Evolutionary conservation across 2,113 vertebrate species (phyloP).

Genomic region (Tyto alba): DNA sequence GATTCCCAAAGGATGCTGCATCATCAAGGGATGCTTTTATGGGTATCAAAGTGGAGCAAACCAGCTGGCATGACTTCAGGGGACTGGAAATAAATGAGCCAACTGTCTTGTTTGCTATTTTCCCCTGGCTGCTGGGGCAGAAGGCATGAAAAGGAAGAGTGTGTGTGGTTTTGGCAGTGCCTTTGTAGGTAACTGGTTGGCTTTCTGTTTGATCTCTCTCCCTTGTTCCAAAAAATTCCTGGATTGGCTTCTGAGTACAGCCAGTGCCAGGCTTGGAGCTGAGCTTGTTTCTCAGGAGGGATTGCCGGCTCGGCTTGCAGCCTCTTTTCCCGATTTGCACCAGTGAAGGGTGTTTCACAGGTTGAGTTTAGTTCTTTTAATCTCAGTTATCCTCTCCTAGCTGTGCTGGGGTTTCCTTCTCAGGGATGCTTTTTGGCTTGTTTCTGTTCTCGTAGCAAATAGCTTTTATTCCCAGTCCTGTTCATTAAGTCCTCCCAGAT

Average conservation of each 20-base stretch:
- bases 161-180: neutral
- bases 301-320: neutral
- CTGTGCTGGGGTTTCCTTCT: neutral
- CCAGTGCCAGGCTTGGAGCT: neutral
- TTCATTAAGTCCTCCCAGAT: neutral
- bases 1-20: neutral
- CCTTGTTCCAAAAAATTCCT: neutral
- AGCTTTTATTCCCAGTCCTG: neutral
- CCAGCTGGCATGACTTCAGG: neutral
- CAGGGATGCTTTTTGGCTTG: neutral
- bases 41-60: neutral
- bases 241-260: neutral
- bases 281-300: neutral
- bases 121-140: neutral
- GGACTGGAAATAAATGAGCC: neutral
- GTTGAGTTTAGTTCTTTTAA: neutral
- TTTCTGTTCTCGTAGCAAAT: neutral
- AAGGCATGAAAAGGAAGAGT: neutral
- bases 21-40: neutral
- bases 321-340: neutral
- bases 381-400: neutral
- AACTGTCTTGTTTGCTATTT: neutral
- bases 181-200: neutral
- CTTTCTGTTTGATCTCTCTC: neutral
- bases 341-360: neutral